phyloP scores from a whole-genome alignment of 2,888 invertebrate genomes.

The Heliconius aoede region DNA sequence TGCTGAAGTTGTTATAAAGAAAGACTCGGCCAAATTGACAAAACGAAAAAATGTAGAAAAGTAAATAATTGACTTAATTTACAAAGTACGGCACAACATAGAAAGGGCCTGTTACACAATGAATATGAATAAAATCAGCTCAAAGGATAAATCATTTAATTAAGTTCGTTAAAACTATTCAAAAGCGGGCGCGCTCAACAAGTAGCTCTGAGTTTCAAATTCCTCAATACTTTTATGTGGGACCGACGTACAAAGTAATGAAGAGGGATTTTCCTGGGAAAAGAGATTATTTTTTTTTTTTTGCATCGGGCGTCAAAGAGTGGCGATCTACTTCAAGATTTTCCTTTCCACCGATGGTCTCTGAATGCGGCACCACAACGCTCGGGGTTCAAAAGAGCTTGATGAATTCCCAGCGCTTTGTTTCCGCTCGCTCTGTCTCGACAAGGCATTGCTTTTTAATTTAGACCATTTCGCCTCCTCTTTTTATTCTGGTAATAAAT shows the following conservation, averaged over 20 bases:
- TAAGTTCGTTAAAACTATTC: conserved; percentile 69
- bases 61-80: neutral
- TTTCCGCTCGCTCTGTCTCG: conserved; percentile 78
- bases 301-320: conserved; percentile 78
- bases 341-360: conserved; percentile 75
- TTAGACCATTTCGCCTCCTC: conserved; percentile 76
- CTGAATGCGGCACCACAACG: conserved; percentile 76
- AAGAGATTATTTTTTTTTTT: conserved; percentile 71
- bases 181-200: conserved; percentile 72
- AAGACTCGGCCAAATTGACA: too few relatives aligned
- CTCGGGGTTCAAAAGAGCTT: conserved; percentile 79
- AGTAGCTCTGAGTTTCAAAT: conserved; percentile 66
- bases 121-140: conserved; percentile 47
- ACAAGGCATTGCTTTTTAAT: conserved; percentile 82
- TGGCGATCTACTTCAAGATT: conserved; percentile 77
- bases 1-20: neutral
- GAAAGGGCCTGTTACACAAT: conserved; percentile 13
- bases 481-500: conserved; percentile 77
- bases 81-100: neutral
- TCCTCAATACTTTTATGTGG: conserved; percentile 68
- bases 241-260: conserved; percentile 69
- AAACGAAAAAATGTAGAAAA: neutral
- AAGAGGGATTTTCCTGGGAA: conserved; percentile 67
- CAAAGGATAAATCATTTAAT: conserved; percentile 62
- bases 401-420: conserved; percentile 81